Evolutionary conservation across 1,140 invertebrate species (phyloP), one percentile per base, ranked within the genome.

Genomic region (Drosophila eugracilis): DNA sequence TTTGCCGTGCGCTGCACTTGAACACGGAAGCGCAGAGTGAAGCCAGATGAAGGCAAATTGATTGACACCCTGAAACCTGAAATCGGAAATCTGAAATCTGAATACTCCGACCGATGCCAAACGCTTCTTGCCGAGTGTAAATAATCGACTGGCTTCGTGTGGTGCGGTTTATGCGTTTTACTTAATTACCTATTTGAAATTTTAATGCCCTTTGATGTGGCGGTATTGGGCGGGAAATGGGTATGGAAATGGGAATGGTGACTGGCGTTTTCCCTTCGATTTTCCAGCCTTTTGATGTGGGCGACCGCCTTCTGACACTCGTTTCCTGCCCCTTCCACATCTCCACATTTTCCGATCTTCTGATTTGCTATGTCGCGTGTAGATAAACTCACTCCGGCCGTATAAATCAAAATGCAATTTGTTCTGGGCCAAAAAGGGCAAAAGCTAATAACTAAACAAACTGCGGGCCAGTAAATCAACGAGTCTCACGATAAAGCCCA

Each of bases 381-480:
- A 78, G 83, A 88, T 88, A 83, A 88, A 88, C 74, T 69, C 73
- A 88, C 57, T 83, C 59, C 63, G 22, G 57, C 55, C 48, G 80
- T 60, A 88, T 88, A 88, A 88, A 88, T 88, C 83, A 88, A 88
- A 88, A 83, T 88, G 83, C 83, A 88, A 88, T 88, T 88, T 88
- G 83, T 86, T 86, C 77, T 77, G 73, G 63, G 80, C 60, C 71
- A 75, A 78, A 85, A 86, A 81, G 83, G 83, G 78, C 78, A 88
- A 83, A 73, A 88, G 78, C 83, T 88, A 88, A 88, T 89, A 88
- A 78, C 83, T 72, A 88, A 88, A 88, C 83, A 88, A 88, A 88
- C 83, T 88, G 84, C 78, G 83, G 78, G 78, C 78, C 75, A 78
- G 78, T 86, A 88, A 88, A 88, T 88, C 83, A 88, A 78, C 75